phyloP scores from a whole-genome alignment of 2,888 invertebrate species.

The Meiosimyza platycephala region DNA sequence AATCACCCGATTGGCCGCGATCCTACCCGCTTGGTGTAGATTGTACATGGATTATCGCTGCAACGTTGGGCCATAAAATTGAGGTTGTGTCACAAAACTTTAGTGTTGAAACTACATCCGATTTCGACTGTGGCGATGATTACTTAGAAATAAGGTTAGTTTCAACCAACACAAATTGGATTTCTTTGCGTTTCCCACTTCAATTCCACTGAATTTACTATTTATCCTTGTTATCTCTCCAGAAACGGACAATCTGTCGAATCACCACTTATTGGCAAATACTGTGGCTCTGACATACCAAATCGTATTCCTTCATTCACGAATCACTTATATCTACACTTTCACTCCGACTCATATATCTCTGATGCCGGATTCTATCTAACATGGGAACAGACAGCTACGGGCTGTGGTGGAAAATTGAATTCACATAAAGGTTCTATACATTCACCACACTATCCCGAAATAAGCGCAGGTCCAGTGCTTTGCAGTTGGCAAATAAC shows the following conservation, averaged over 20 bases:
- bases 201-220: neutral
- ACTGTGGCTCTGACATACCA: slow-evolving; percentile 78
- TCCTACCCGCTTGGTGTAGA: slow-evolving; percentile 75
- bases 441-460: slow-evolving; percentile 82
- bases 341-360: slow-evolving; percentile 78
- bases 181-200: neutral
- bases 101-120: slow-evolving; percentile 73
- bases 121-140: slow-evolving; percentile 71
- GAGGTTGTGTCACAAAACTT: slow-evolving; percentile 76
- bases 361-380: slow-evolving; percentile 77
- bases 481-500: slow-evolving; percentile 87
- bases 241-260: slow-evolving; percentile 81
- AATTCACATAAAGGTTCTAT: slow-evolving; percentile 79
- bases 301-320: slow-evolving; percentile 77
- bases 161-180: neutral
- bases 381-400: slow-evolving; percentile 74
- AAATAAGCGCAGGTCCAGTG: slow-evolving; percentile 75
- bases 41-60: slow-evolving; percentile 85
- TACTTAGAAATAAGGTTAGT: slow-evolving; percentile 78
- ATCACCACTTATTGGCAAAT: slow-evolving; percentile 84
- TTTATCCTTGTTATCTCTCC: neutral
- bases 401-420: slow-evolving; percentile 86
- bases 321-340: slow-evolving; percentile 80
- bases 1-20: slow-evolving; percentile 84
- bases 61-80: slow-evolving; percentile 80